phyloP scores from a whole-genome alignment of 2,113 vertebrate species.

The Rhinogobius similis region DNA sequence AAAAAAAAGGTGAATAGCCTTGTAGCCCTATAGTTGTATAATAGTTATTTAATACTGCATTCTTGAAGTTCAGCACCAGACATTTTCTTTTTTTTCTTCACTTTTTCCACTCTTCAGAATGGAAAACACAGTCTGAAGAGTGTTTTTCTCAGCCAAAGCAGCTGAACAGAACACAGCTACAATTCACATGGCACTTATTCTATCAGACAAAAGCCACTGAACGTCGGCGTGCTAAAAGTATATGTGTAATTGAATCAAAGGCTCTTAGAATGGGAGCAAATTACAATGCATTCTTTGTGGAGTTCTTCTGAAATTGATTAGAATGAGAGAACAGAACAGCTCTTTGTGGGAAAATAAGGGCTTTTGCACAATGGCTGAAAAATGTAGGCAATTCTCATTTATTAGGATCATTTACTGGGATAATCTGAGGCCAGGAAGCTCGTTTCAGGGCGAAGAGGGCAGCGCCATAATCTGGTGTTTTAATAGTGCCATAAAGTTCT shows the following conservation, averaged over 20 bases:
- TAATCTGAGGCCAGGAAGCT: constrained; percentile 1
- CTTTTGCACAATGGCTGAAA: neutral
- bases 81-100: too few species aligned
- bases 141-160: constrained; percentile 20
- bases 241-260: constrained; percentile 21
- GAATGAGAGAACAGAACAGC: neutral
- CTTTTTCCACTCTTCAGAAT: too few species aligned
- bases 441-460: constrained; percentile 1
- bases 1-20: too few species aligned
- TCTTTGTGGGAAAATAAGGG: neutral
- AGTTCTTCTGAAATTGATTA: neutral
- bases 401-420: neutral
- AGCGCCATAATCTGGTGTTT: neutral
- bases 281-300: constrained; percentile 14
- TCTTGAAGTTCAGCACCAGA: too few species aligned
- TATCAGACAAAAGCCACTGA: constrained; percentile 17
- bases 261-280: constrained; percentile 14
- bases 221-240: constrained; percentile 23
- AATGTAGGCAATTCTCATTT: neutral
- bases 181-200: constrained; percentile 28
- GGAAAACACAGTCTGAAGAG: constrained; percentile 26
- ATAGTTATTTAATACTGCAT: too few species aligned
- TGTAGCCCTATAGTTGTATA: too few species aligned
- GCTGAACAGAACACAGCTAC: constrained; percentile 27
- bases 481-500: neutral